Conservation (phyloP, 37 sponge, comb jelly and placozoan genomes). For the Halichondria panicea region DNA sequence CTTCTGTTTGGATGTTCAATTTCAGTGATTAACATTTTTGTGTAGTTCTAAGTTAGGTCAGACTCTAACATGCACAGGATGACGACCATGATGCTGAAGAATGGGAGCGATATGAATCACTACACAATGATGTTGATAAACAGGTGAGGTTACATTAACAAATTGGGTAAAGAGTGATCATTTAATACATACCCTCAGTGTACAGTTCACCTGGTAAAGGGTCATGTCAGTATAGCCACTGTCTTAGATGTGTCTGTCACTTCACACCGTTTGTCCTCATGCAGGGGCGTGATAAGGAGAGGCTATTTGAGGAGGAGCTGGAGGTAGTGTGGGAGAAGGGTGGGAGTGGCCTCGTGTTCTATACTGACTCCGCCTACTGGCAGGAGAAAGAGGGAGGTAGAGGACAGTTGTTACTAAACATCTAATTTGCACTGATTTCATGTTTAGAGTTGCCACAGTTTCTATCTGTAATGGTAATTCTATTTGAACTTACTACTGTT, state of each 20-base stretch:
- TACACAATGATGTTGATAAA: constrained; percentile 83
- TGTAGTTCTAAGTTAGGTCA: no score
- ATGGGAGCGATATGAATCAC: constrained; percentile 92
- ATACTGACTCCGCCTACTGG: constrained; percentile 94
- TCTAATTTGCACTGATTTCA: no score
- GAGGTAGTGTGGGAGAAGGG: constrained; percentile 97
- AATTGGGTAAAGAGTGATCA: neutral
- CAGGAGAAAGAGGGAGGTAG: constrained; percentile 82
- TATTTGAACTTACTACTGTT: no score
- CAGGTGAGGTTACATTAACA: constrained; percentile 55
- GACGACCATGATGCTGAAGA: constrained; percentile 93
- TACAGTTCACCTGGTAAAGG: no score
- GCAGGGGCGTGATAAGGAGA: constrained; percentile 80
- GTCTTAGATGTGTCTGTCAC: no score
- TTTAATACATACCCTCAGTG: no score
- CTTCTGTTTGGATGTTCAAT: neutral
- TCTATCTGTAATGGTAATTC: no score
- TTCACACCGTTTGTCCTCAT: no score
- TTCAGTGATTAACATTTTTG: neutral
- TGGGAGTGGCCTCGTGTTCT: constrained; percentile 92
- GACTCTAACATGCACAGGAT: no score
- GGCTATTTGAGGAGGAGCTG: constrained; percentile 88
- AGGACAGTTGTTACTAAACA: neutral
- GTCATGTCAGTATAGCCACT: no score
- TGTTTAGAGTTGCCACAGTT: no score